A percentile compares a stretch with the other conserved stretches of the same genome.
phyloP scores from a whole-genome alignment of 2,888 invertebrate genomes.

The Hemicrepidius hirtus region DNA sequence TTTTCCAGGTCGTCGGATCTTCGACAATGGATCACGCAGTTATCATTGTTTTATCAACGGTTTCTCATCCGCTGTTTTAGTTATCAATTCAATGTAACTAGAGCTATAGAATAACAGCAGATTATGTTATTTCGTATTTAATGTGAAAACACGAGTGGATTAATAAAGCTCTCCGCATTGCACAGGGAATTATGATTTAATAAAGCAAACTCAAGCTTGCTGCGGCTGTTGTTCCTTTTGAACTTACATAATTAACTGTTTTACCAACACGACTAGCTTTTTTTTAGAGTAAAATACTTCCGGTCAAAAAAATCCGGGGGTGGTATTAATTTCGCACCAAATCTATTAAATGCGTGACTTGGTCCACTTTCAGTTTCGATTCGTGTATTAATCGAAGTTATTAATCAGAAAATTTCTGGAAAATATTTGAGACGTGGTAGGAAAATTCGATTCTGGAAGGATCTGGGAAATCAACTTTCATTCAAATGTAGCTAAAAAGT shows the following conservation, averaged over 20 bases:
- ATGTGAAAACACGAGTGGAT: conserved; percentile 17
- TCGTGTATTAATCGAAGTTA: conserved; percentile 5
- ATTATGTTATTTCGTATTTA: conserved; percentile 13
- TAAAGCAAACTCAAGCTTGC: conserved; percentile 1
- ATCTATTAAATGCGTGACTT: conserved; percentile 29
- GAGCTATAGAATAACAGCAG: neutral
- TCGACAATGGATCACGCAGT: conserved; percentile 18
- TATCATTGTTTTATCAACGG: conserved; percentile 12
- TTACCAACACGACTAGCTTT: neutral
- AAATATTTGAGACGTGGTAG: no score
- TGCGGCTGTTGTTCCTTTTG: neutral
- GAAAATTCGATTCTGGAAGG: no score
- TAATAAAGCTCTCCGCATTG: conserved; percentile 12
- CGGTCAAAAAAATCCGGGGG: neutral
- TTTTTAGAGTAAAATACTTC: neutral
- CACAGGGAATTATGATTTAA: conserved; percentile 18
- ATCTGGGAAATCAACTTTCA: no score
- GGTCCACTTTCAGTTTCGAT: conserved; percentile 3
- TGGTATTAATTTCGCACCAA: neutral
- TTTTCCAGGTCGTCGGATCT: conserved; percentile 25
- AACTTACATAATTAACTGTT: conserved; percentile 14
- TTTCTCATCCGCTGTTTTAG: conserved; percentile 4
- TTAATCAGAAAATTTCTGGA: no score
- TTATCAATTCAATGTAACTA: conserved; percentile 5
- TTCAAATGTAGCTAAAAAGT: no score